Evolutionary conservation across 2,797 vertebrate species (phyloP).

Genomic region (Oryzias dopingdopingensis): DNA sequence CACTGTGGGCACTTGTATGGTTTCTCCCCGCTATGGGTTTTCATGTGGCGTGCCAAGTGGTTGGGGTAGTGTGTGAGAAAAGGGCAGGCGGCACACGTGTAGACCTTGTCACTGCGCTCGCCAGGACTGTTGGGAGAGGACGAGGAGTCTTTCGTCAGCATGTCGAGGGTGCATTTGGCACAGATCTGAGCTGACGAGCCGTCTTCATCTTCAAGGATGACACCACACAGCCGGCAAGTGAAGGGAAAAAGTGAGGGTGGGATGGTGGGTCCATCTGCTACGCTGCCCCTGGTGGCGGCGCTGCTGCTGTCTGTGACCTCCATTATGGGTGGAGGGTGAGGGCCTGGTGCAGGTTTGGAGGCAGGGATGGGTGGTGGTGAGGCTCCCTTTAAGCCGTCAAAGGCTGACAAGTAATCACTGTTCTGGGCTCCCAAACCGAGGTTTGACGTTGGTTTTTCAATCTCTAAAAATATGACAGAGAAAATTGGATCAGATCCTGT

Average conservation of each 20-base stretch:
- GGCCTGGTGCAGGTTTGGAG: conserved; percentile 53
- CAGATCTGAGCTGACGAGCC: conserved; percentile 85
- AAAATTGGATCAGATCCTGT: too few relatives aligned
- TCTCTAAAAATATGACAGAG: conserved; percentile 49
- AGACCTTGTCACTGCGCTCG: conserved; percentile 85
- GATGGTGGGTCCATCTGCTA: conserved; percentile 59
- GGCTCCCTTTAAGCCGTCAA: conserved; percentile 71
- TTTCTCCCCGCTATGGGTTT: conserved; percentile 97
- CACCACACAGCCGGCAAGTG: conserved; percentile 89
- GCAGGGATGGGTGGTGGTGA: conserved; percentile 60
- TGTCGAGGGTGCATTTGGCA: conserved; percentile 86
- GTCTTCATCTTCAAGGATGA: conserved; percentile 88
- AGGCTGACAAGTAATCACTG: conserved; percentile 82
- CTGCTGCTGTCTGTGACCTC: conserved; percentile 33
- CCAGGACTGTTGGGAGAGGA: conserved; percentile 73
- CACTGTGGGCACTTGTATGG: conserved; percentile 94
- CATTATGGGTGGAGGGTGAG: conserved; percentile 57
- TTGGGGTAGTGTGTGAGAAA: conserved; percentile 97
- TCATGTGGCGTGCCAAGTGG: conserved; percentile 97
- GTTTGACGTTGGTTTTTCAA: conserved; percentile 73
- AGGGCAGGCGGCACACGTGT: conserved; percentile 89
- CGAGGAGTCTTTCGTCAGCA: conserved; percentile 81
- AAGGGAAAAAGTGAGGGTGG: conserved; percentile 87
- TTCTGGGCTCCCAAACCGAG: conserved; percentile 74
- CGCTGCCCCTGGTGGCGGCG: conserved; percentile 39